Conservation (phyloP, 2,113 vertebrate genomes). For the Phylloscopus whistleri region DNA sequence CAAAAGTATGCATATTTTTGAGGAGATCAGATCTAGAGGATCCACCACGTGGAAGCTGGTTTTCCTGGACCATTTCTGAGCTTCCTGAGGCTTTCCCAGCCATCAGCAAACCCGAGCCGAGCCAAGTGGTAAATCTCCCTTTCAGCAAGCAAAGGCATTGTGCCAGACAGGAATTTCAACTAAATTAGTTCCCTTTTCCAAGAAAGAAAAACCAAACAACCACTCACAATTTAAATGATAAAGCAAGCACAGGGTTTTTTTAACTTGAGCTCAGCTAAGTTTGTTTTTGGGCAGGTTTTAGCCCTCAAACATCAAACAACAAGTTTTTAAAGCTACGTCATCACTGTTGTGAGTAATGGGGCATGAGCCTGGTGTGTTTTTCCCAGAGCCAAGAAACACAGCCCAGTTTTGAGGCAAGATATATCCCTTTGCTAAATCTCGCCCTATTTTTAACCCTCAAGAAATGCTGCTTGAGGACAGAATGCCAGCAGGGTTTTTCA, state of each 20-base stretch:
- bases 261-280: background rate
- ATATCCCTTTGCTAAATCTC: background rate
- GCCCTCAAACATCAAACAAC: background rate
- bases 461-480: background rate
- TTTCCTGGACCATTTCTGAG: background rate
- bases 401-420: background rate
- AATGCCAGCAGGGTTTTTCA: background rate
- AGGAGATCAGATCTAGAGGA: background rate
- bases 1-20: background rate
- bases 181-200: background rate
- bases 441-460: slow-evolving; percentile 36
- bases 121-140: background rate
- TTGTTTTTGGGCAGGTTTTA: background rate
- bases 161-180: background rate
- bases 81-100: background rate
- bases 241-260: background rate
- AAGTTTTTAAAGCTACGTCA: slow-evolving; percentile 8
- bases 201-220: background rate
- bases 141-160: background rate
- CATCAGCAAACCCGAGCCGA: background rate
- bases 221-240: background rate
- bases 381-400: slow-evolving; percentile 16
- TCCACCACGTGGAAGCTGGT: background rate
- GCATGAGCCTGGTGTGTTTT: background rate
- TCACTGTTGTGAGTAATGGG: background rate